Evolutionary conservation across 2,113 vertebrate genomes (phyloP).

Genomic region (Urocitellus parryii): DNA sequence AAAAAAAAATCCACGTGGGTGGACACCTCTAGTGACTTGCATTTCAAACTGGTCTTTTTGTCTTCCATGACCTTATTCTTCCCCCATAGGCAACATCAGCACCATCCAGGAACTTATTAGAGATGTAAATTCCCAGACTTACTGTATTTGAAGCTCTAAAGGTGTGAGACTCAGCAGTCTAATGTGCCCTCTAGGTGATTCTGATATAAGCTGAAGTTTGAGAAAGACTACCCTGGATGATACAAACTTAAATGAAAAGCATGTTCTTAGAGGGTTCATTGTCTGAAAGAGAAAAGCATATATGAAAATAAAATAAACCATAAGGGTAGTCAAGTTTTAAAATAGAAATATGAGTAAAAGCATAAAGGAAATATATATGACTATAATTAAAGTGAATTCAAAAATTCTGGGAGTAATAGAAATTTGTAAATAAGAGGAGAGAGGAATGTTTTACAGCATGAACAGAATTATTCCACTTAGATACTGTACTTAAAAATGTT

Average conservation of each 20-base stretch:
- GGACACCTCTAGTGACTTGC: not conserved
- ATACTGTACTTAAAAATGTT: not conserved
- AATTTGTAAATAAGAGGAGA: not conserved
- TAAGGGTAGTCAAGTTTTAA: not conserved
- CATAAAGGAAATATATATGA: not conserved
- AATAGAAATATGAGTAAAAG: not conserved
- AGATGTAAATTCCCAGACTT: not conserved
- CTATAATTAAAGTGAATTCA: not conserved
- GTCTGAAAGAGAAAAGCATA: not conserved
- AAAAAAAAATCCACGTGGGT: not conserved
- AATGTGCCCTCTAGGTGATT: not conserved
- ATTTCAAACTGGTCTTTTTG: not conserved
- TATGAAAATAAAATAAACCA: not conserved
- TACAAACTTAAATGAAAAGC: not conserved
- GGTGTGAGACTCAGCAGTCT: not conserved
- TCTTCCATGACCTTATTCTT: not conserved
- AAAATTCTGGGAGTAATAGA: not conserved
- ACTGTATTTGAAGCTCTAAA: too few species aligned
- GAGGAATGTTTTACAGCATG: not conserved
- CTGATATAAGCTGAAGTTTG: not conserved
- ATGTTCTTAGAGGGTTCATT: not conserved
- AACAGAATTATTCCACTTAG: not conserved
- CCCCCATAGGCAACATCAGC: not conserved
- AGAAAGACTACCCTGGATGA: not conserved
- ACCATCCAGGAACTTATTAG: not conserved